A percentile compares a stretch with the other conserved stretches of the same genome.
phyloP scores from a whole-genome alignment of 2,888 invertebrate species.

The Machimus atricapillus region DNA sequence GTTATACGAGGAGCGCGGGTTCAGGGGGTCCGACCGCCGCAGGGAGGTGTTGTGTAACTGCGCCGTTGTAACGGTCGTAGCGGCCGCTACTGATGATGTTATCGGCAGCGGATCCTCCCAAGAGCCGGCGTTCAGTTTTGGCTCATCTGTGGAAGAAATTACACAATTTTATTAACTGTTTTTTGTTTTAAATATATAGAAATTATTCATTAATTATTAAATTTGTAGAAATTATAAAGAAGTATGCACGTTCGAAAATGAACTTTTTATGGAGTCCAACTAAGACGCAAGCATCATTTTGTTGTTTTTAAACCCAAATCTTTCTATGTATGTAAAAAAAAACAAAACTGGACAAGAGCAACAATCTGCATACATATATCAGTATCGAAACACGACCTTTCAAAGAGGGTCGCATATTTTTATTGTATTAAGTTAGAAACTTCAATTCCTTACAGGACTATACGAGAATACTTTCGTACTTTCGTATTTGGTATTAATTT shows the following conservation, averaged over 20 bases:
- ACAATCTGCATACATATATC: no score
- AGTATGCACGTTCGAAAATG: background rate
- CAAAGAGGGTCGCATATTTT: no score
- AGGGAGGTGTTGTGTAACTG: slow-evolving; percentile 58
- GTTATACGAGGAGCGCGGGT: slow-evolving; percentile 52
- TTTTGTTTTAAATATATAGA: background rate
- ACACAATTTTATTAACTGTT: background rate
- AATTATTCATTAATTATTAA: background rate
- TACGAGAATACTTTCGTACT: no score
- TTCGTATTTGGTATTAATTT: no score
- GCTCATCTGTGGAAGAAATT: slow-evolving; percentile 72
- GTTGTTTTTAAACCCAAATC: no score
- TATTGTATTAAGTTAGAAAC: no score
- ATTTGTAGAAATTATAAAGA: background rate
- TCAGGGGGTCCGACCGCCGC: slow-evolving; percentile 53
- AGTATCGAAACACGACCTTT: no score
- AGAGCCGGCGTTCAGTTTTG: slow-evolving; percentile 75
- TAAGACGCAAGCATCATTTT: no score
- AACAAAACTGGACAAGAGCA: no score
- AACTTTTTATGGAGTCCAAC: background rate
- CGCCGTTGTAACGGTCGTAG: slow-evolving; percentile 57
- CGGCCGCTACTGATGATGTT: slow-evolving; percentile 48
- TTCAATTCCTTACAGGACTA: no score
- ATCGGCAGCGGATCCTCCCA: slow-evolving; percentile 73
- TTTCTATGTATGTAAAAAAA: no score